Percentiles rank a stretch among this genome's conserved stretches.
Conservation (phyloP, 1,140 invertebrate species). For the Steinernema feltiae region DNA sequence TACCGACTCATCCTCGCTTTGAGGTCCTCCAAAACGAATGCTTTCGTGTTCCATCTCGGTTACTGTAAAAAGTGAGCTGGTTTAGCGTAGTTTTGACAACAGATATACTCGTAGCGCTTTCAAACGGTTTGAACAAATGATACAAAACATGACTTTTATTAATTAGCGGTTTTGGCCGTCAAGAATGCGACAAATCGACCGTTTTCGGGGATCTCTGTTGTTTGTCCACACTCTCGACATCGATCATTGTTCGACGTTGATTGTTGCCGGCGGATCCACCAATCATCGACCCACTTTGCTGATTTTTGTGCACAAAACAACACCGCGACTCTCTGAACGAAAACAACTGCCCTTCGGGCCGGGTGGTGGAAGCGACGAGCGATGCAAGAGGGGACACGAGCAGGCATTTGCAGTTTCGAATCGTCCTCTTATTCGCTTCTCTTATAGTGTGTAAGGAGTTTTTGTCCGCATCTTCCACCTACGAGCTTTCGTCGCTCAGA, state of each 20-base stretch:
- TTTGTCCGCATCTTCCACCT: background rate
- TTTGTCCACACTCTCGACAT: background rate
- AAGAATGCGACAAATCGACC: background rate
- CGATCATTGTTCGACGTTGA: background rate
- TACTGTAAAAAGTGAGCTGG: slow-evolving; percentile 4
- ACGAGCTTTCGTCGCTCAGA: slow-evolving; percentile 3
- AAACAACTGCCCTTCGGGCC: background rate
- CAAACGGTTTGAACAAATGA: background rate
- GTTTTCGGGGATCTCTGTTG: background rate
- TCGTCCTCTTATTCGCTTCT: slow-evolving; percentile 5
- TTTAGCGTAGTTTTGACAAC: background rate
- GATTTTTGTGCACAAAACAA: slow-evolving; percentile 6
- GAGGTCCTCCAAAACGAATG: slow-evolving; percentile 34
- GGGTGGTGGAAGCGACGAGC: background rate
- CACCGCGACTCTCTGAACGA: background rate
- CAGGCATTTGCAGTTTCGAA: background rate
- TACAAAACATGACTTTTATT: background rate
- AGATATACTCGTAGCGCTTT: background rate
- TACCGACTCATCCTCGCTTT: slow-evolving; percentile 32
- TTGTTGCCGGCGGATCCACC: background rate
- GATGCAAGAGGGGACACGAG: background rate
- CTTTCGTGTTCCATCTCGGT: slow-evolving; percentile 25
- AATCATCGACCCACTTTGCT: background rate
- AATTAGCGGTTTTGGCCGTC: background rate
- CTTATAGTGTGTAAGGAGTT: slow-evolving; percentile 5